phyloP scores from a whole-genome alignment of 1,140 invertebrate genomes.

The Apis dorsata region DNA sequence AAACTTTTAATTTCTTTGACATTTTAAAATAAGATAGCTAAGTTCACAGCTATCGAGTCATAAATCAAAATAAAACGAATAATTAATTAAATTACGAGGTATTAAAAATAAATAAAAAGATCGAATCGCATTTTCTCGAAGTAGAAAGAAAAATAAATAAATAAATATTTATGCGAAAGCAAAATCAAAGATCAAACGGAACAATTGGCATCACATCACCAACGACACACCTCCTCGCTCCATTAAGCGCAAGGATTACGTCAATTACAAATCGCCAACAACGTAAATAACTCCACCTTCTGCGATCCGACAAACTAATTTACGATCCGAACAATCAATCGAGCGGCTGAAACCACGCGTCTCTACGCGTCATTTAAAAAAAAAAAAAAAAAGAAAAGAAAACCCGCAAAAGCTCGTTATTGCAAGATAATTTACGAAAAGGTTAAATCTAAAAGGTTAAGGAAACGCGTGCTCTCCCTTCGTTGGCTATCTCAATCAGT shows the following conservation, averaged over 20 bases:
- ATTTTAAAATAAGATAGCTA: too few species aligned
- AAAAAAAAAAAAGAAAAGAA: background rate
- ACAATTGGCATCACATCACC: background rate
- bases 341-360: background rate
- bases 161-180: background rate
- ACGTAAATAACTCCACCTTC: background rate
- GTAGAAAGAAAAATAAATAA: too few species aligned
- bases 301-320: background rate
- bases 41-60: too few species aligned
- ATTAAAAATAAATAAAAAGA: too few species aligned
- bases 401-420: background rate
- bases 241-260: background rate
- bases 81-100: too few species aligned
- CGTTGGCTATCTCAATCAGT: background rate
- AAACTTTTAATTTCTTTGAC: too few species aligned
- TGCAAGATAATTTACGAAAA: constrained; percentile 27
- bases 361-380: background rate
- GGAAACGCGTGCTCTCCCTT: background rate
- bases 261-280: constrained; percentile 4
- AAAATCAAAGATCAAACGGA: background rate
- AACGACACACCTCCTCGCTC: background rate
- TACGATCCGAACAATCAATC: constrained; percentile 3
- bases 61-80: too few species aligned
- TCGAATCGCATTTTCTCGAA: too few species aligned
- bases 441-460: constrained; percentile 30